phyloP scores from a whole-genome alignment of 2,113 vertebrate genomes.

The Verasper variegatus region DNA sequence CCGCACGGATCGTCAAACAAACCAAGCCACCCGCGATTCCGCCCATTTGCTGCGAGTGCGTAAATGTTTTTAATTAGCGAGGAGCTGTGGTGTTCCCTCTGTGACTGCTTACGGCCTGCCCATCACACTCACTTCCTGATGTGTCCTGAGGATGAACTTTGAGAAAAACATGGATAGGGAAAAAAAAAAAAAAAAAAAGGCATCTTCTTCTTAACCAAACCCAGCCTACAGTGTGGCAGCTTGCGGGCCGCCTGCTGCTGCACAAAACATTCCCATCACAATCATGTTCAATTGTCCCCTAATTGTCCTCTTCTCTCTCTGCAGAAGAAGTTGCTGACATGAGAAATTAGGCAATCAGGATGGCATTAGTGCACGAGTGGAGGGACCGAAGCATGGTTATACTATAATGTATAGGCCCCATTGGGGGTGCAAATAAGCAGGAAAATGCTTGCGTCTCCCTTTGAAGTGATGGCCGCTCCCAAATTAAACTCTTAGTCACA shows the following conservation, averaged over 20 bases:
- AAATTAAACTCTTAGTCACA: constrained; percentile 82
- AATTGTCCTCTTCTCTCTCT: constrained; percentile 75
- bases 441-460: constrained; percentile 72
- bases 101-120: constrained; percentile 72
- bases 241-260: constrained; percentile 62
- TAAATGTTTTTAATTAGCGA: constrained; percentile 84
- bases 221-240: constrained; percentile 58
- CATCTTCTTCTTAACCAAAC: constrained; percentile 73
- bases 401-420: constrained; percentile 76
- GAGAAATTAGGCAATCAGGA: constrained; percentile 80
- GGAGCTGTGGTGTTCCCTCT: constrained; percentile 69
- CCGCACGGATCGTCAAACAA: constrained; percentile 58
- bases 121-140: constrained; percentile 72
- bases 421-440: constrained; percentile 77
- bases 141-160: constrained; percentile 80
- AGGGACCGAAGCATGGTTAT: constrained; percentile 63
- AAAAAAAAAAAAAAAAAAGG: constrained; percentile 21
- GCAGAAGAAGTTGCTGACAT: constrained; percentile 77
- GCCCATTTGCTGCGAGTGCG: constrained; percentile 72
- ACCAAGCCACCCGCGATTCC: constrained; percentile 70
- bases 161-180: constrained; percentile 55
- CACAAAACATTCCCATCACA: constrained; percentile 67
- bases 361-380: constrained; percentile 74
- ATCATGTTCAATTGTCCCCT: constrained; percentile 74
- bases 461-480: constrained; percentile 80